Evolutionary conservation across 2,797 vertebrate species (phyloP).

Genomic region (Phataginus tetradactyla): DNA sequence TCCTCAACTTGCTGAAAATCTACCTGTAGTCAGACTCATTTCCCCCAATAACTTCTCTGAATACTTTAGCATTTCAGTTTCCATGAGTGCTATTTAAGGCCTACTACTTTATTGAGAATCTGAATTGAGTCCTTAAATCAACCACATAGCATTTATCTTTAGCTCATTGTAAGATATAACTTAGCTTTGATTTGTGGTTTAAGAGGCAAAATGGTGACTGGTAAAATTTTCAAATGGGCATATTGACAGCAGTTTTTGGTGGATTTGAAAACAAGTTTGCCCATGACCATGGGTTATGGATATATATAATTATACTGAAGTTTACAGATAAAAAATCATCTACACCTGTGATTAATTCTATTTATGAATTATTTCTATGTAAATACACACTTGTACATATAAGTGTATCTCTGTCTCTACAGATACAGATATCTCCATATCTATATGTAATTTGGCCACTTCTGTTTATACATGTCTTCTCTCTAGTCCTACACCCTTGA

Average conservation of each 20-base stretch:
- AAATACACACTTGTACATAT: not conserved
- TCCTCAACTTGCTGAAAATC: not conserved
- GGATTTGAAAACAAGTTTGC: conserved; percentile 40
- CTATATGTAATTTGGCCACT: not conserved
- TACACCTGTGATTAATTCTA: not conserved
- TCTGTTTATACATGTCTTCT: not conserved
- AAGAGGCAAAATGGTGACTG: not conserved
- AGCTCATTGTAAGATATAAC: not conserved
- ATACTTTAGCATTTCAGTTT: not conserved
- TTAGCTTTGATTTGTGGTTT: conserved; percentile 3
- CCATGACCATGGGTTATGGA: not conserved
- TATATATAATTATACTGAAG: not conserved
- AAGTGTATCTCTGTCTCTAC: not conserved
- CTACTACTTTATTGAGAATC: not conserved
- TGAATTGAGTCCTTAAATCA: not conserved
- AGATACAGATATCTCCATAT: not conserved
- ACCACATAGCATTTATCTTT: not conserved
- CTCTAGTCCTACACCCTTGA: not conserved
- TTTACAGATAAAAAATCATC: not conserved
- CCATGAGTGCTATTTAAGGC: not conserved
- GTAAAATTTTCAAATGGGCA: not conserved
- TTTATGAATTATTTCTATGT: not conserved
- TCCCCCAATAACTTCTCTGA: not conserved
- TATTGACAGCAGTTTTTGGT: not conserved
- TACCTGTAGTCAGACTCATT: not conserved